These are phyloP conservation scores for Plodia interpunctella DNA, from an alignment of 1,140 invertebrate species.

Conservation along the genomic window DNA sequence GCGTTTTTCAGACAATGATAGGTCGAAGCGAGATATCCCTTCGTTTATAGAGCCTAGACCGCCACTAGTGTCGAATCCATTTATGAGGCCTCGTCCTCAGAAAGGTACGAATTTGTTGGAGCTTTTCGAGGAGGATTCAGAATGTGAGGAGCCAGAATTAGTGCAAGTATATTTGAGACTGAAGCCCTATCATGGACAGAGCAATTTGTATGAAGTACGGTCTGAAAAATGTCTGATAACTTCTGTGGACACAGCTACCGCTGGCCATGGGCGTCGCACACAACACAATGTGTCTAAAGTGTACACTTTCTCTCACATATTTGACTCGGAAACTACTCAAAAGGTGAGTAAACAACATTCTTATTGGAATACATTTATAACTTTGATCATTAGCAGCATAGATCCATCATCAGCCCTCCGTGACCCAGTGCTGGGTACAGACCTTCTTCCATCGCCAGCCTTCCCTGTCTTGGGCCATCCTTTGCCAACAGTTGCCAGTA, in stretches of 20 bases:
- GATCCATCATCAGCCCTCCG: too few relatives aligned
- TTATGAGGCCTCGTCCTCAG: constrained; percentile 62
- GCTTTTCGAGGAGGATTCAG: constrained; percentile 57
- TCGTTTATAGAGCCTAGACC: constrained; percentile 70
- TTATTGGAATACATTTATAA: too few relatives aligned
- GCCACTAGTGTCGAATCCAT: constrained; percentile 66
- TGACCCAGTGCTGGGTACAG: too few relatives aligned
- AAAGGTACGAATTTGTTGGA: constrained; percentile 64
- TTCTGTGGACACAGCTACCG: constrained; percentile 55
- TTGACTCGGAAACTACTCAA: constrained; percentile 47
- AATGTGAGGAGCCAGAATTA: constrained; percentile 51
- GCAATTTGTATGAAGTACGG: constrained; percentile 56
- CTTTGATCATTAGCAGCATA: too few relatives aligned
- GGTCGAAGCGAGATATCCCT: constrained; percentile 50
- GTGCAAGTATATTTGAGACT: constrained; percentile 63
- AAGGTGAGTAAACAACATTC: constrained; percentile 34
- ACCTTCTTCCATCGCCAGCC: too few relatives aligned
- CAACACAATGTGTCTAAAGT: constrained; percentile 67
- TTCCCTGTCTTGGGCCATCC: too few relatives aligned
- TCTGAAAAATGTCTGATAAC: constrained; percentile 58
- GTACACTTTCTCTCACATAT: constrained; percentile 67
- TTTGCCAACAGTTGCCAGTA: too few relatives aligned
- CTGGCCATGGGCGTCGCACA: constrained; percentile 58
- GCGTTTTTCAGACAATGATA: constrained; percentile 43
- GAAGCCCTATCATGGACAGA: constrained; percentile 52